These are phyloP conservation scores for Gavia stellata DNA, from an alignment of 2,113 vertebrate species.

Conservation along the genomic window DNA sequence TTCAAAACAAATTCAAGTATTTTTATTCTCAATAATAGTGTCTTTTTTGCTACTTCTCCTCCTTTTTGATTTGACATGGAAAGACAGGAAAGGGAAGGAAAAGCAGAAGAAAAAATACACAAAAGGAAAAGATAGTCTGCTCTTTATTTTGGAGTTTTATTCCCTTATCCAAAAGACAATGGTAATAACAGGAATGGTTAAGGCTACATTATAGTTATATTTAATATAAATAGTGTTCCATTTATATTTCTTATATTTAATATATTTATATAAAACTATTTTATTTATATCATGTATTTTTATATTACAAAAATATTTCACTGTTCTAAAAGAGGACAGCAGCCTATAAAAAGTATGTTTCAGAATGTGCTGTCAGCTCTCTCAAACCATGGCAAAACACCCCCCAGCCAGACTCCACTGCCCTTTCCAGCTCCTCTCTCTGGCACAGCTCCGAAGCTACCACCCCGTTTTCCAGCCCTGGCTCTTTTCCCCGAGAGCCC, in stretches of 20 bases:
- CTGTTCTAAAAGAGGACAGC: background rate
- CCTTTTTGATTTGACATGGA: background rate
- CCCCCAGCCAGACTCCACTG: fast-evolving
- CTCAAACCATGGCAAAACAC: background rate
- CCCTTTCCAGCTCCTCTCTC: background rate
- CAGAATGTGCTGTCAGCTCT: background rate
- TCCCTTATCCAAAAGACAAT: background rate
- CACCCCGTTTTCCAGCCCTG: background rate
- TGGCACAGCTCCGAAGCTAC: too few species aligned
- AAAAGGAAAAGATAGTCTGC: background rate
- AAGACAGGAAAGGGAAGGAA: background rate
- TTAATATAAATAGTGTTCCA: background rate
- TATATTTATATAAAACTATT: background rate
- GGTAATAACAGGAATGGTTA: background rate
- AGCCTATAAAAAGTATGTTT: background rate
- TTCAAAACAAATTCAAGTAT: background rate
- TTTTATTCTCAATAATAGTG: background rate
- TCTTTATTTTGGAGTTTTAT: background rate
- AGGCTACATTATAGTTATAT: background rate
- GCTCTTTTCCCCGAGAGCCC: background rate
- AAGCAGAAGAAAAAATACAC: background rate
- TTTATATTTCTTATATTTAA: background rate
- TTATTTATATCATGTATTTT: background rate
- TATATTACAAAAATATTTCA: background rate
- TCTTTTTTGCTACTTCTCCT: background rate